Evolutionary conservation across 37 sponge, comb jelly and placozoan species (phyloP).

Genomic region (Oscarella lobularis): DNA sequence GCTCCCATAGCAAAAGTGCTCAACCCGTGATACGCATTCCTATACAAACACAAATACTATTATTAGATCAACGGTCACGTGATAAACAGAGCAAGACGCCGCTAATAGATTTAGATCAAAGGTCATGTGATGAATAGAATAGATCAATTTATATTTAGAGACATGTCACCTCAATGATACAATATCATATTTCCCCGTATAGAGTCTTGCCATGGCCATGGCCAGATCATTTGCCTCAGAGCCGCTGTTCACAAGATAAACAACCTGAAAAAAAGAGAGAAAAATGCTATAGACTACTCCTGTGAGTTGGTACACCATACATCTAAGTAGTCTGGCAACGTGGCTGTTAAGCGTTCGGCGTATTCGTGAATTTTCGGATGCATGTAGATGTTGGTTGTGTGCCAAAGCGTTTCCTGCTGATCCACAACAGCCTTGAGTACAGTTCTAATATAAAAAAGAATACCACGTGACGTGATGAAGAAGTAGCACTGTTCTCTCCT

Average conservation of each 20-base stretch:
- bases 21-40: slow-evolving; percentile 83
- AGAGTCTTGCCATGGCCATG: slow-evolving; percentile 69
- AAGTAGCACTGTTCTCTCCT: slow-evolving; percentile 5
- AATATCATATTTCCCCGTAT: slow-evolving; percentile 79
- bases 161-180: slow-evolving; percentile 59
- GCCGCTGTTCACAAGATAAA: slow-evolving; percentile 90
- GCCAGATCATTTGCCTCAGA: slow-evolving; percentile 95
- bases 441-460: slow-evolving; percentile 15
- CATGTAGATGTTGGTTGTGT: slow-evolving; percentile 82
- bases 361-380: slow-evolving; percentile 66
- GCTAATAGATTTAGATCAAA: no score
- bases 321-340: slow-evolving; percentile 64
- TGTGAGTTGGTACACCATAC: slow-evolving; percentile 5
- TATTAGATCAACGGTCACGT: no score
- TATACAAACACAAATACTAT: slow-evolving; percentile 9
- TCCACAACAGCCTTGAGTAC: slow-evolving; percentile 30
- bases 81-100: no score
- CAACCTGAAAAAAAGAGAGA: slow-evolving; percentile 26
- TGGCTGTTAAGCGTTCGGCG: slow-evolving; percentile 59
- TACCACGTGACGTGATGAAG: not conserved
- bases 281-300: not conserved
- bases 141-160: no score
- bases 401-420: slow-evolving; percentile 70
- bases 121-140: no score
- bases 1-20: slow-evolving; percentile 53